Evolutionary conservation across 2,113 vertebrate species (phyloP).

Genomic region (Colistium nudipinnis): DNA sequence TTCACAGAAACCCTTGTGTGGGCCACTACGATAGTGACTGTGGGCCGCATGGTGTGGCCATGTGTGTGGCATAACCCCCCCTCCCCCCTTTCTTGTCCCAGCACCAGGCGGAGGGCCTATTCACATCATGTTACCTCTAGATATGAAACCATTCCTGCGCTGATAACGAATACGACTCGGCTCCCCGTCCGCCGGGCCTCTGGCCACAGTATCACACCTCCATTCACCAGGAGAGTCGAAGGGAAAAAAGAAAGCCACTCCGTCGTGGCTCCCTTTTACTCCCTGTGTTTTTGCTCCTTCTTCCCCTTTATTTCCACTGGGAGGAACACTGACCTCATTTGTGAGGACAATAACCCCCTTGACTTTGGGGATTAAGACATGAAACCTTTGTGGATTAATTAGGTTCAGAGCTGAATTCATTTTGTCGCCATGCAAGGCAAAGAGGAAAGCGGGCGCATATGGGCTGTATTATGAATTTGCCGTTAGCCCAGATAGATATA

Average conservation of each 20-base stretch:
- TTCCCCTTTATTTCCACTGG: constrained; percentile 83
- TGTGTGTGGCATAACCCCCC: constrained; percentile 75
- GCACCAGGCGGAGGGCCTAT: constrained; percentile 75
- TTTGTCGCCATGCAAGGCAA: constrained; percentile 78
- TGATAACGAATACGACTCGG: constrained; percentile 33
- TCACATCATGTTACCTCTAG: constrained; percentile 14
- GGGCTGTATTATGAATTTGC: constrained; percentile 72
- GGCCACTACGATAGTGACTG: constrained; percentile 71
- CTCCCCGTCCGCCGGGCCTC: constrained; percentile 53
- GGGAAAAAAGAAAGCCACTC: constrained; percentile 53
- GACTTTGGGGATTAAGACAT: constrained; percentile 89
- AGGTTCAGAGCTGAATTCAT: constrained; percentile 86
- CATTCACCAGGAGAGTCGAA: constrained; percentile 55
- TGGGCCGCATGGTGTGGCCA: constrained; percentile 73
- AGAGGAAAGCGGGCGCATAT: constrained; percentile 55
- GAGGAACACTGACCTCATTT: constrained; percentile 87
- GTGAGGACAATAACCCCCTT: constrained; percentile 88
- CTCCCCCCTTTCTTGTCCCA: no score
- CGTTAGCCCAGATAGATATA: constrained; percentile 69
- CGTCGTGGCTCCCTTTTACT: constrained; percentile 55
- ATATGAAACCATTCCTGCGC: not conserved
- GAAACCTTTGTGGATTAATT: constrained; percentile 90
- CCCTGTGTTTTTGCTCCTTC: constrained; percentile 68
- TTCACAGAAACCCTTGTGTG: constrained; percentile 67
- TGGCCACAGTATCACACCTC: constrained; percentile 57